These are phyloP conservation scores for Syngnathus scovelli DNA, from an alignment of 2,113 vertebrate species.

Conservation along the genomic window DNA sequence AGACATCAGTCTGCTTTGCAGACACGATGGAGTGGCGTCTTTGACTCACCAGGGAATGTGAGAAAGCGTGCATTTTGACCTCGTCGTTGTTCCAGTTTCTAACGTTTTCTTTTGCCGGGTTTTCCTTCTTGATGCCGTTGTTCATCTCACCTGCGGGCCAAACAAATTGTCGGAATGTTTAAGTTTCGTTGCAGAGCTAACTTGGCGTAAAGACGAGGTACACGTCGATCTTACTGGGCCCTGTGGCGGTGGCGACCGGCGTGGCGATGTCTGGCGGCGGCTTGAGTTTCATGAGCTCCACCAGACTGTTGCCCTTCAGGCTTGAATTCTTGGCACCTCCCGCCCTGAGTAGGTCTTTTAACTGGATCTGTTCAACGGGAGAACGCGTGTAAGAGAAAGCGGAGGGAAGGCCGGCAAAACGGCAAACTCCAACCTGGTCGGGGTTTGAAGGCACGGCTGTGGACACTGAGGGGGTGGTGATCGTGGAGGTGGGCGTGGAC, in stretches of 20 bases:
- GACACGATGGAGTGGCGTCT: background rate
- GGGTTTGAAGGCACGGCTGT: conserved; percentile 77
- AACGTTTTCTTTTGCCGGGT: conserved; percentile 81
- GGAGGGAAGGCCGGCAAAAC: too few species aligned
- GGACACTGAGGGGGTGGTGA: conserved; percentile 65
- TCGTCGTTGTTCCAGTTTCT: conserved; percentile 91
- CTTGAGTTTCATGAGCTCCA: conserved; percentile 96
- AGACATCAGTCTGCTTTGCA: background rate
- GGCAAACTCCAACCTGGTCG: conserved; percentile 75
- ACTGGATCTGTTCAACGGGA: conserved; percentile 58
- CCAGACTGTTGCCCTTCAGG: conserved; percentile 85
- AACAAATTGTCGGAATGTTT: conserved; percentile 15
- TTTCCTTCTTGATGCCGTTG: conserved; percentile 94
- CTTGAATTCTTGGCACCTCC: conserved; percentile 73
- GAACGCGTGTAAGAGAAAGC: background rate
- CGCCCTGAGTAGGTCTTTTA: conserved; percentile 88
- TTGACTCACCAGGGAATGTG: conserved; percentile 65
- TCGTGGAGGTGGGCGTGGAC: conserved; percentile 69
- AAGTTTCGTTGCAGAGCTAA: background rate
- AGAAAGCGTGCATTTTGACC: conserved; percentile 86
- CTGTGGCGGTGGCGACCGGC: conserved; percentile 89
- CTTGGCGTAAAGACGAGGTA: background rate
- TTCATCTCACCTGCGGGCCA: conserved; percentile 80
- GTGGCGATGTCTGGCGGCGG: conserved; percentile 93
- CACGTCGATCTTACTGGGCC: conserved; percentile 64